Conservation (phyloP, 2,888 invertebrate species). For the Thyatira batis region DNA sequence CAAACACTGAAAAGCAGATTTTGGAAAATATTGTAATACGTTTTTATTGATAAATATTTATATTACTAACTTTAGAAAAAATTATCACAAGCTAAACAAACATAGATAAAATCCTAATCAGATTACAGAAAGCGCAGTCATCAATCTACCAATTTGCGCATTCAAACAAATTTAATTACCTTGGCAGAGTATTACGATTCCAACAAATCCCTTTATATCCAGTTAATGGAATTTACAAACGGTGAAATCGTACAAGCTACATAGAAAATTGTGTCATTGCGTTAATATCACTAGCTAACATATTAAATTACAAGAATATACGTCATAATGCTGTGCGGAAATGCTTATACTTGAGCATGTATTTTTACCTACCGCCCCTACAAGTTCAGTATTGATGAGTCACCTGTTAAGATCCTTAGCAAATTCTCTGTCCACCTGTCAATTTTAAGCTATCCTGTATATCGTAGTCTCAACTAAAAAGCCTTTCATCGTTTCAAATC, state of each 20-base stretch:
- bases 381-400: neutral
- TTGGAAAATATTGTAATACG: too few relatives aligned
- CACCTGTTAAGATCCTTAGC: neutral
- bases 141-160: constrained; percentile 28
- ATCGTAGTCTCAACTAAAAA: too few relatives aligned
- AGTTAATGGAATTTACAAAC: constrained; percentile 46
- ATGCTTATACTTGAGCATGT: neutral
- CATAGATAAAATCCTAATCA: constrained; percentile 23
- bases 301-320: neutral
- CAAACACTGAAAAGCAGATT: too few relatives aligned
- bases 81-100: neutral
- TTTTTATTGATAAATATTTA: too few relatives aligned
- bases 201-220: constrained; percentile 46
- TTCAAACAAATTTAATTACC: constrained; percentile 28
- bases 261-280: constrained; percentile 25
- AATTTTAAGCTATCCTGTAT: too few relatives aligned
- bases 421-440: too few relatives aligned
- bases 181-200: constrained; percentile 22
- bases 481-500: too few relatives aligned
- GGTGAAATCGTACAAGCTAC: constrained; percentile 40
- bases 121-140: constrained; percentile 34
- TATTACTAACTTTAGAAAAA: neutral
- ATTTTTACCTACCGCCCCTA: neutral
- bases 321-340: neutral
- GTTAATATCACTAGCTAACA: neutral